A percentile compares a stretch with the other conserved stretches of the same genome.
phyloP scores from a whole-genome alignment of 1,140 invertebrate genomes.

The Cotesia typhae region DNA sequence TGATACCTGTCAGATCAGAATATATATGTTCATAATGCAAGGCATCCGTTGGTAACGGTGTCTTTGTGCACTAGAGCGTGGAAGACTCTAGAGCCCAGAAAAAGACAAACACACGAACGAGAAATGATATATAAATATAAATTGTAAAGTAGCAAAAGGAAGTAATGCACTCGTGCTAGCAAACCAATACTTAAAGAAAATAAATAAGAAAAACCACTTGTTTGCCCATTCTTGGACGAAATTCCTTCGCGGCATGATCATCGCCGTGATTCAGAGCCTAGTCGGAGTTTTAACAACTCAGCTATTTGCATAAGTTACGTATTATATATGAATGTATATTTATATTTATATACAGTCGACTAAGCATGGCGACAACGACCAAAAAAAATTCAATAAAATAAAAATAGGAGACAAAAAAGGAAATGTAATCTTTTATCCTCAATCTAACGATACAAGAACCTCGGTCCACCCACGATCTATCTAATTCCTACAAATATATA shows the following conservation, averaged over 20 bases:
- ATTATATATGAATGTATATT: neutral
- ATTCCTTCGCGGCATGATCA: slow-evolving; percentile 38
- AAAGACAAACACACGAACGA: too few species aligned
- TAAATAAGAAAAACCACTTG: slow-evolving; percentile 44
- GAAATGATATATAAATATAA: too few species aligned
- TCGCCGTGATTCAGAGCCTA: slow-evolving; percentile 24
- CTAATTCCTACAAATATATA: neutral
- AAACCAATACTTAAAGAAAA: slow-evolving; percentile 9
- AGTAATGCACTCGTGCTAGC: slow-evolving; percentile 23
- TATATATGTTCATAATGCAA: slow-evolving; percentile 28
- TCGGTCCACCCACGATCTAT: too few species aligned
- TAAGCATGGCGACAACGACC: neutral
- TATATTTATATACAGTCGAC: too few species aligned
- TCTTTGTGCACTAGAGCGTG: slow-evolving; percentile 49
- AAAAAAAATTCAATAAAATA: neutral
- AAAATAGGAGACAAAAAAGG: neutral
- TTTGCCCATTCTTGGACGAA: slow-evolving; percentile 34
- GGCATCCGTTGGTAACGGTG: slow-evolving; percentile 46
- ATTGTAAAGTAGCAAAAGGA: slow-evolving; percentile 1
- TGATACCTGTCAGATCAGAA: slow-evolving; percentile 38
- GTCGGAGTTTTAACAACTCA: neutral
- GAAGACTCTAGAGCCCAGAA: slow-evolving; percentile 31
- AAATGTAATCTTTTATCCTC: neutral
- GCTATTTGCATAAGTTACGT: slow-evolving; percentile 28
- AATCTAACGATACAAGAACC: neutral